A percentile compares a stretch with the other conserved stretches of the same genome.
Evolutionary conservation across 2,797 vertebrate genomes (phyloP).

Genomic region (Labeo calbasu): DNA sequence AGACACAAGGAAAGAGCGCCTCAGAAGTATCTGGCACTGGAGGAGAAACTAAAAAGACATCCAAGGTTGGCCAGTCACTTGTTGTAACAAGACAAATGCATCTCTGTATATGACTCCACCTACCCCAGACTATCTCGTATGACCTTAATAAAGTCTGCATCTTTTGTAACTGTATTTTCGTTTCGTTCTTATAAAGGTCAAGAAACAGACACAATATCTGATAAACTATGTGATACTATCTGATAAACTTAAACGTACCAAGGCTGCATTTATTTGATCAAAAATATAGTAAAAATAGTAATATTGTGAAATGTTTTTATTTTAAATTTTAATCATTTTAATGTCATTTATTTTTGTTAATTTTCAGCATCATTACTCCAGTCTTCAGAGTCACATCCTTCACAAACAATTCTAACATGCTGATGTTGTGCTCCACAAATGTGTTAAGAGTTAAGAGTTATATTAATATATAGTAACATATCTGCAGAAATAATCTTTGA

Average conservation of each 20-base stretch:
- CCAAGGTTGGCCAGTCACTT: slow-evolving; percentile 62
- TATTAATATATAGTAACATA: too few species aligned
- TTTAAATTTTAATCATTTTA: background rate
- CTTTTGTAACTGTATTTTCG: background rate
- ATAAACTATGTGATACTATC: background rate
- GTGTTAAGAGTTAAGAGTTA: too few species aligned
- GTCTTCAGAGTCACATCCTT: background rate
- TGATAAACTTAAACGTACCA: too few species aligned
- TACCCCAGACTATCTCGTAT: background rate
- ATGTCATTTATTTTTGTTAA: background rate
- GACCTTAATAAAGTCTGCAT: background rate
- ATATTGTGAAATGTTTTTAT: background rate
- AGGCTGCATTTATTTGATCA: background rate
- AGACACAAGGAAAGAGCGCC: slow-evolving; percentile 78
- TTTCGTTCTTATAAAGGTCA: background rate
- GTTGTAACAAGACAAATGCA: background rate
- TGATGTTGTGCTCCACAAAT: background rate
- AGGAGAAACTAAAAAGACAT: slow-evolving; percentile 78
- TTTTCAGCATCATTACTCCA: background rate
- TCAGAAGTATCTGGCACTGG: slow-evolving; percentile 72
- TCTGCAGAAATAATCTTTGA: too few species aligned
- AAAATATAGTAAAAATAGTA: background rate
- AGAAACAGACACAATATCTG: background rate
- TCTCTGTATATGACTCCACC: too few species aligned
- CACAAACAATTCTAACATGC: background rate